Base-by-base conservation (phyloP, 2,888 invertebrate genomes). In the Agrotis ipsilon region DNA sequence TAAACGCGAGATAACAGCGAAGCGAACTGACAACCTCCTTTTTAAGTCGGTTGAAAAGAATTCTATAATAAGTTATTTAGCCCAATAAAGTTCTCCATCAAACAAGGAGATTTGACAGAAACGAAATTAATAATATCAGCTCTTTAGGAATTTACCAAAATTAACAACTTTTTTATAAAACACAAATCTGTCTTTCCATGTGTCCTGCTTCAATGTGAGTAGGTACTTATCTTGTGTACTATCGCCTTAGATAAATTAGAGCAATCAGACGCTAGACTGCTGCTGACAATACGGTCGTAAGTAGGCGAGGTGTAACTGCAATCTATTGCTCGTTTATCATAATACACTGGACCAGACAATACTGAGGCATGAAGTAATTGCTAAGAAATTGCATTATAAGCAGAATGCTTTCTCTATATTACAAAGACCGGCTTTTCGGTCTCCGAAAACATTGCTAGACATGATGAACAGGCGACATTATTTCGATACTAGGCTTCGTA, bases 301-400 rank as follows among this genome's bases (percentile, higher is more conserved):
- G n/a, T n/a, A 52, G 39, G 52, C 52, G 72, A 39, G 11, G 62
- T 24, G 46, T 62, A 72, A 54, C 19, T 18, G 18, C 39, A 72
- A 54, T 72, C 13, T 61, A 19, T 14, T 52, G 11, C 19, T 70
- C 70, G 51, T 70, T 52, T 72, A 46, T 52, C 32, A 52, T 70
- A 32, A 43, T 14, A 54, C 13, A 39, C 55, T 0, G 55, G 63
- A 24, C 24, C 46, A 18, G 16, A 14, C 19, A 14, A 4, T 51
- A 13, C 14, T 6, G 14, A 21, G 16, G 43, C 7, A 21, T 16
- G 18, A 43, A 43, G 43, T 55, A 3, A 18, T 43, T 1, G 39
- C n/a, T 13, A 21, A 51, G 18, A 16, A 1, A 39, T 39, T 48
- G 5, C 16, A 19, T 32, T 9, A 16, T 14, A n/a, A 19, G 63